These are phyloP conservation scores for Eupithecia exiguata DNA, from an alignment of 2,888 invertebrate species.

Conservation along the genomic window DNA sequence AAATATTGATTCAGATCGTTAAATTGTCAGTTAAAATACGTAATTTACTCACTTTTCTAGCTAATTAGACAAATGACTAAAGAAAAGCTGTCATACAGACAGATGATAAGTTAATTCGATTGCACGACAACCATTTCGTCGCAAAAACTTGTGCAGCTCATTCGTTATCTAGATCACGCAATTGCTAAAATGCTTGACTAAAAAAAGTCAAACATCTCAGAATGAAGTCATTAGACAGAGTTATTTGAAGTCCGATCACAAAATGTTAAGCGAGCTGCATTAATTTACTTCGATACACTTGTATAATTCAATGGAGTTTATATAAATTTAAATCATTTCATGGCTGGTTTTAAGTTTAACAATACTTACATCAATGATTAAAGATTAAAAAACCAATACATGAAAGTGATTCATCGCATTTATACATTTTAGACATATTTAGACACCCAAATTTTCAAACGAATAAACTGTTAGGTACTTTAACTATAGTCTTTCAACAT, in stretches of 20 bases:
- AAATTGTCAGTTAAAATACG: not conserved
- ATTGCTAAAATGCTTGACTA: slow-evolving; percentile 45
- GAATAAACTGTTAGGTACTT: too few relatives aligned
- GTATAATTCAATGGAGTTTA: slow-evolving; percentile 35
- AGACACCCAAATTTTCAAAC: too few relatives aligned
- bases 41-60: not conserved
- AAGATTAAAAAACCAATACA: too few relatives aligned
- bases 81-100: not conserved
- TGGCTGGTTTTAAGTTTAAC: too few relatives aligned
- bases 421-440: too few relatives aligned
- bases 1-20: not conserved
- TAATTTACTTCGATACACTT: slow-evolving; percentile 51
- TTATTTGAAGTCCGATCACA: slow-evolving; percentile 62
- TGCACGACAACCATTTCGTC: not conserved
- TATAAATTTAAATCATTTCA: not conserved
- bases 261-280: slow-evolving; percentile 54
- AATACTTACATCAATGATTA: too few relatives aligned
- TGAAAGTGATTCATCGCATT: too few relatives aligned
- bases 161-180: slow-evolving; percentile 32
- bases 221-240: slow-evolving; percentile 68
- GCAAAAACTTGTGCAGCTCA: not conserved
- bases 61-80: not conserved
- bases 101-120: not conserved
- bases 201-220: slow-evolving; percentile 49
- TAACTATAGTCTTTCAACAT: too few relatives aligned